A percentile compares a stretch with the other conserved stretches of the same genome.
phyloP scores from a whole-genome alignment of 92 coral and sea anemone genomes.

The Porites divaricata region DNA sequence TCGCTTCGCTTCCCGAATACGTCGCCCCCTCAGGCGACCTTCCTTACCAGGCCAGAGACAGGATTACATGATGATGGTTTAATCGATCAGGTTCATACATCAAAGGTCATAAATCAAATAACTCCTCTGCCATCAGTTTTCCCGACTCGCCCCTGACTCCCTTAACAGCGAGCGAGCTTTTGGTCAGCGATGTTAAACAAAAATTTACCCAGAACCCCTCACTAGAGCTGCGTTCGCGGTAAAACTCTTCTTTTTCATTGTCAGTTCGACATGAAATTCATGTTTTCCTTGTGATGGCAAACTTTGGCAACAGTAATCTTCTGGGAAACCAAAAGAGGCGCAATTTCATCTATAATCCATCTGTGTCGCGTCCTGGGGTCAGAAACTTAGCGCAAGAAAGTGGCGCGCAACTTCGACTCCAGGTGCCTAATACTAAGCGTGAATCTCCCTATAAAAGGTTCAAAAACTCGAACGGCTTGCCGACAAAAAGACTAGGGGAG shows the following conservation, averaged over 20 bases:
- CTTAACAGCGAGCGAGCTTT: not conserved
- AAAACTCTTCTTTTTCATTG: slow-evolving; percentile 21
- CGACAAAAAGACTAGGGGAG: slow-evolving; percentile 46
- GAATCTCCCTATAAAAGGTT: slow-evolving; percentile 66
- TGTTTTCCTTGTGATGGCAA: slow-evolving; percentile 21
- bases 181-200: not conserved
- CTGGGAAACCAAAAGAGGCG: slow-evolving; percentile 66
- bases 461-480: slow-evolving; percentile 54
- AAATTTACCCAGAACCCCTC: slow-evolving; percentile 27
- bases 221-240: no score
- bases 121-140: no score
- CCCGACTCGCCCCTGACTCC: no score
- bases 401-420: not conserved
- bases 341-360: slow-evolving; percentile 74
- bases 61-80: no score
- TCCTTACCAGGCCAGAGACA: no score
- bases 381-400: slow-evolving; percentile 6
- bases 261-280: not conserved
- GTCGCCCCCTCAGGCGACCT: no score
- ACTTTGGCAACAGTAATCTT: slow-evolving; percentile 14
- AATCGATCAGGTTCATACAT: no score
- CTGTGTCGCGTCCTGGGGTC: slow-evolving; percentile 23
- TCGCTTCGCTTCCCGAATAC: no score
- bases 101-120: no score
- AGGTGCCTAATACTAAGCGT: not conserved